Conservation (phyloP, 1,140 invertebrate species). For the Eulimnadia texana region DNA sequence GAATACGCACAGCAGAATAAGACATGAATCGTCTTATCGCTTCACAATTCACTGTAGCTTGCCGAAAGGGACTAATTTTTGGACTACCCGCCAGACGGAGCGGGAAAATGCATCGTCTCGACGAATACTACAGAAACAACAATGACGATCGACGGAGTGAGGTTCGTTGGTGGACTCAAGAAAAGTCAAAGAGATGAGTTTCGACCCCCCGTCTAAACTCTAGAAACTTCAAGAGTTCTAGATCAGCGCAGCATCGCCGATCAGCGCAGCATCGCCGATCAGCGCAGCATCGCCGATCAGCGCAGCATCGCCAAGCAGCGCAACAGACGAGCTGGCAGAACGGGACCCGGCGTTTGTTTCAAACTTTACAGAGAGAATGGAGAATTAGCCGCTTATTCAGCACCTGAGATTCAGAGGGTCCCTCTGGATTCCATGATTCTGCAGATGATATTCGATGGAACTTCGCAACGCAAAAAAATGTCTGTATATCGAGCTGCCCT, state of each 20-base stretch:
- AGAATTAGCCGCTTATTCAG: slow-evolving; percentile 56
- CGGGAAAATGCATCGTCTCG: slow-evolving; percentile 92
- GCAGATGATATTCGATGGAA: slow-evolving; percentile 90
- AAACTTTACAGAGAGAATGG: slow-evolving; percentile 80
- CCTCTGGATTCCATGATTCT: slow-evolving; percentile 82
- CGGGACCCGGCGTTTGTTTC: slow-evolving; percentile 56
- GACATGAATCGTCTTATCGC: slow-evolving; percentile 81
- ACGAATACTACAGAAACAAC: slow-evolving; percentile 99
- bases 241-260: slow-evolving; percentile 94
- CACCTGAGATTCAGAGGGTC: slow-evolving; percentile 82
- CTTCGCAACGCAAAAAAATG: slow-evolving; percentile 79
- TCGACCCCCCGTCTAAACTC: slow-evolving; percentile 75
- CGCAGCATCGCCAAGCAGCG: slow-evolving; percentile 95
- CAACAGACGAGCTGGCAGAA: slow-evolving; percentile 75
- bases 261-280: slow-evolving; percentile 92
- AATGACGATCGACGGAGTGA: slow-evolving; percentile 94
- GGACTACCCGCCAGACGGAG: slow-evolving; percentile 85
- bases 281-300: slow-evolving; percentile 90
- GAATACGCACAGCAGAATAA: slow-evolving; percentile 65
- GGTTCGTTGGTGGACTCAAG: slow-evolving; percentile 96
- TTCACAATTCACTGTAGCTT: slow-evolving; percentile 85
- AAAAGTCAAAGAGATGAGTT: slow-evolving; percentile 95
- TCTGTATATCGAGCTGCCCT: slow-evolving; percentile 87
- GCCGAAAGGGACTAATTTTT: slow-evolving; percentile 96
- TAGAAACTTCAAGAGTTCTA: slow-evolving; percentile 83